Evolutionary conservation across 2,888 invertebrate genomes (phyloP).

Genomic region (Melipona bicolor): DNA sequence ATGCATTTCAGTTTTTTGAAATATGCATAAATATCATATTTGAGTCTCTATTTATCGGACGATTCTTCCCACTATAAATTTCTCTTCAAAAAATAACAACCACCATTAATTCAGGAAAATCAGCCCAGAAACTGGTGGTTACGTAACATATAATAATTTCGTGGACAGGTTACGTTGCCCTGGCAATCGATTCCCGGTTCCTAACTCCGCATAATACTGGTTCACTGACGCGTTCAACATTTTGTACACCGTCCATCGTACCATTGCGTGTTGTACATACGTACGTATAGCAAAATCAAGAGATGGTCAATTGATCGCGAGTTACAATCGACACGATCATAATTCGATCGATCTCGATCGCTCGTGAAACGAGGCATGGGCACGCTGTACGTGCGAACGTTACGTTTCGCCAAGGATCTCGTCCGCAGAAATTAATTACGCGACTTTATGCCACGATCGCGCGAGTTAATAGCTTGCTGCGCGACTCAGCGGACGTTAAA

Average conservation of each 20-base stretch:
- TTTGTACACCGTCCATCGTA: slow-evolving; percentile 12
- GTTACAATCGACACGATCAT: neutral
- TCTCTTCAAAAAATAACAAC: neutral
- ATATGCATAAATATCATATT: no score
- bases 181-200: slow-evolving; percentile 22
- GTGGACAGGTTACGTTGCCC: slow-evolving; percentile 9
- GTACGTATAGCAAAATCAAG: neutral
- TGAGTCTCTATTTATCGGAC: no score
- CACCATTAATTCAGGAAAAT: no score
- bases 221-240: neutral
- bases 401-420: neutral
- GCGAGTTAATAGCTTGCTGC: slow-evolving; percentile 7
- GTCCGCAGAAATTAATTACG: slow-evolving; percentile 19
- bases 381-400: no score
- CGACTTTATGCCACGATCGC: neutral
- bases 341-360: slow-evolving; percentile 30
- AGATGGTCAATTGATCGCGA: slow-evolving; percentile 24
- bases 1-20: neutral
- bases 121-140: no score
- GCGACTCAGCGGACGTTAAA: slow-evolving; percentile 8
- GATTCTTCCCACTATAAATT: fast-evolving
- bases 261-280: neutral
- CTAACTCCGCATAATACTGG: neutral
- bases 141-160: slow-evolving; percentile 26
- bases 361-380: neutral